Base-by-base conservation (phyloP, 2,888 invertebrate species). In the Xylota segnis region DNA sequence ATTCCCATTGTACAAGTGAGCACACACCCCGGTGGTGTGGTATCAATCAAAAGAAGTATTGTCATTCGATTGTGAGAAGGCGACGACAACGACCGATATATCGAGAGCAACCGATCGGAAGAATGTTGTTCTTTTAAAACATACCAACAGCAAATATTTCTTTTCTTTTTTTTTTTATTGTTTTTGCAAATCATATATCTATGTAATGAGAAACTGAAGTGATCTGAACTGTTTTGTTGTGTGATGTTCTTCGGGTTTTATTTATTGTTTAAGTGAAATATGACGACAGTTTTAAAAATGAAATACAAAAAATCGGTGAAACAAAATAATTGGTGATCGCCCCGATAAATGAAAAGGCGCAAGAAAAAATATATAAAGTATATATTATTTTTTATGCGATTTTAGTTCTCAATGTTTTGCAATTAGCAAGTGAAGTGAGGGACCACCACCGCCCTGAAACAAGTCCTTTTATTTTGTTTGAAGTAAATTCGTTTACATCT, bases 21-120 rank as follows among this genome's bases (percentile, higher is more conserved):
- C 75, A 75, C 79, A n/a, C 75, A 75, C 79, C 70, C 81, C 70
- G 84, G 70, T 84, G 71, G 75, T 75, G 70, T 75, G 70, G 58
- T 70, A 54, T 66, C 71, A 81, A 81, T 84, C 70, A 79, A 84
- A 81, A 65, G 37, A 66, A 70, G 12, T 59, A 79, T 81, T 71
- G 75, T 75, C 79, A 84, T 79, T 84, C 75, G 61, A 81, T 81
- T 75, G 63, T 72, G 71, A 84, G 71, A 84, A 70, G 70, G 37
- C 83, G 43, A 75, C 74, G 70, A 63, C 76, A 23, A 78, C 77
- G 10, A 72, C 47, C 75, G 59, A 54, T 47, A 23, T 14, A 18
- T 7, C 54, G 32, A 16, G 37, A 37, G 54, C 29, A 32, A 59
- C 7, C 63, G 58, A 68, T 70, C 70, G 68, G 61, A 54, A 58